Conservation (phyloP, 2,797 vertebrate genomes). For the Botia kubotai region DNA sequence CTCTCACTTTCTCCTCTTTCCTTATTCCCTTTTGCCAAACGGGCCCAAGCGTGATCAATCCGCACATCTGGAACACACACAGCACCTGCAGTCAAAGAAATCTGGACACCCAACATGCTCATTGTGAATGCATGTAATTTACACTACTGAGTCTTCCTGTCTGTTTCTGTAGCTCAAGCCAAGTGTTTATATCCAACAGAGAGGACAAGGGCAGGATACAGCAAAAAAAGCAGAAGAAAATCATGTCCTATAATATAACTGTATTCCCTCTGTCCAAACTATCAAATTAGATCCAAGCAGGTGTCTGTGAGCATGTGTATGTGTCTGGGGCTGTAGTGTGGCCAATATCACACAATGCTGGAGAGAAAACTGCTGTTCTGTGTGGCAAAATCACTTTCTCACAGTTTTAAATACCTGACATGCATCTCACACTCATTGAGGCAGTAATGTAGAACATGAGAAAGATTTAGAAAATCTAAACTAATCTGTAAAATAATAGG, state of each 20-base stretch:
- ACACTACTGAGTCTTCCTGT: constrained; percentile 51
- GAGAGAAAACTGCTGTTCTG: constrained; percentile 34
- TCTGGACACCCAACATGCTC: constrained; percentile 52
- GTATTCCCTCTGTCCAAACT: constrained; percentile 29
- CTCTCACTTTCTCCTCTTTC: constrained; percentile 41
- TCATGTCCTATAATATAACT: constrained; percentile 12
- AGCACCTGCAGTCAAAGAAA: constrained; percentile 58
- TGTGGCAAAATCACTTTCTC: constrained; percentile 33
- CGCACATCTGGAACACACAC: constrained; percentile 66
- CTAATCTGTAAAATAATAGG: no score
- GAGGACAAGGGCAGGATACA: constrained; percentile 10
- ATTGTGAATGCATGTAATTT: constrained; percentile 52
- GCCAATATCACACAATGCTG: constrained; percentile 59
- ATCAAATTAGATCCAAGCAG: constrained; percentile 29
- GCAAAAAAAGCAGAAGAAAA: constrained; percentile 26
- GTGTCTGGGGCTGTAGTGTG: constrained; percentile 15
- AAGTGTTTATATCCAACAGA: constrained; percentile 32
- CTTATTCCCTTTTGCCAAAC: constrained; percentile 42
- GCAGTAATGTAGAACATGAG: constrained; percentile 8
- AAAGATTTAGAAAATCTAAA: neutral
- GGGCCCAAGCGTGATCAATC: constrained; percentile 66
- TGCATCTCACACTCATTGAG: constrained; percentile 27
- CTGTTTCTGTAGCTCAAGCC: constrained; percentile 32
- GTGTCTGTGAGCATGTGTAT: constrained; percentile 21
- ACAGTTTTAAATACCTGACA: constrained; percentile 41